Evolutionary conservation across 2,888 invertebrate genomes (phyloP).

Genomic region (Tinea pellionella): DNA sequence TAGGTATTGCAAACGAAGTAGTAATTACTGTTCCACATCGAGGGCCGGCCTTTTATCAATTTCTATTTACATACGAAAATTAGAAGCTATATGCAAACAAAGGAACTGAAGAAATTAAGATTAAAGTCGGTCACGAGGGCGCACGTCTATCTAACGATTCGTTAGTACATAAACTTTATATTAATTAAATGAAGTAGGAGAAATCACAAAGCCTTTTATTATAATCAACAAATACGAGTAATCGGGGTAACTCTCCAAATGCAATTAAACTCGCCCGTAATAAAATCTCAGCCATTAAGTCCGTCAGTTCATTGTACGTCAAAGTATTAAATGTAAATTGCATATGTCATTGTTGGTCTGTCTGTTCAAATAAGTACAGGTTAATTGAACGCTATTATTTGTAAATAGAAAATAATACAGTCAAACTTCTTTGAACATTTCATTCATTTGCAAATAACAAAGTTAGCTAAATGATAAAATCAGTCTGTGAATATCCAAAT

Average conservation of each 20-base stretch:
- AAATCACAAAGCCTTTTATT: neutral
- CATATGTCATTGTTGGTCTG: slow-evolving; percentile 1
- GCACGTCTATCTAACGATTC: neutral
- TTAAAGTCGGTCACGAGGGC: slow-evolving; percentile 4
- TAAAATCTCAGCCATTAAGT: neutral
- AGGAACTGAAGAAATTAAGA: neutral
- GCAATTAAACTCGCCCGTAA: neutral
- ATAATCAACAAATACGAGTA: neutral
- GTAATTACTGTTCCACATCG: neutral
- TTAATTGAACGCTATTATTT: neutral
- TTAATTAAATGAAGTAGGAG: neutral
- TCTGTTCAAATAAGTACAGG: neutral
- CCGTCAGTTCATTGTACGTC: neutral
- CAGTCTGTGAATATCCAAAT: too few relatives aligned
- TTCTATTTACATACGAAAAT: neutral
- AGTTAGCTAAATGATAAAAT: too few relatives aligned
- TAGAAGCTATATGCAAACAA: neutral
- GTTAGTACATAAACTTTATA: neutral
- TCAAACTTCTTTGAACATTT: too few relatives aligned
- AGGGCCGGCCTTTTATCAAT: neutral
- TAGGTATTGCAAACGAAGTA: neutral
- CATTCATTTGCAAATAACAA: too few relatives aligned
- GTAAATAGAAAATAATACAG: neutral
- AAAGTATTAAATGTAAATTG: slow-evolving; percentile 5
- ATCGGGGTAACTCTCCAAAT: neutral